These are phyloP conservation scores for Kryphioiulus occultus DNA, from an alignment of 2,888 invertebrate genomes.

Conservation along the genomic window DNA sequence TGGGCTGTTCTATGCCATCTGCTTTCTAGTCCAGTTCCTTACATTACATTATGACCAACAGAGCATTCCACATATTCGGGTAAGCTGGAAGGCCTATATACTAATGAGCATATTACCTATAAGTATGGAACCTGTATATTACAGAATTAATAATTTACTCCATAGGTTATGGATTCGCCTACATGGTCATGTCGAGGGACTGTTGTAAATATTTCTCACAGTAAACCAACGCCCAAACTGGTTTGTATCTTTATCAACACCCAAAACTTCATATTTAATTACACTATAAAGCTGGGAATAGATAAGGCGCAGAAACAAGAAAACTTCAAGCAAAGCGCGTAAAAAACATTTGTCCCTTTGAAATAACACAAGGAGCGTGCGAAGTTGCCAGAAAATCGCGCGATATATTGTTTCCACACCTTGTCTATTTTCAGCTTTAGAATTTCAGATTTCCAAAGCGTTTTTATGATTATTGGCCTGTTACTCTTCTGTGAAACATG, in stretches of 20 bases:
- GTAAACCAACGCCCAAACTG: not conserved
- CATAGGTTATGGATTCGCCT: conserved; percentile 28
- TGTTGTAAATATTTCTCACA: not conserved
- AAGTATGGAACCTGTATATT: not conserved
- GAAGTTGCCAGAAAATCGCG: no score
- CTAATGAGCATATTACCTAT: not conserved
- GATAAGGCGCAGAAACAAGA: no score
- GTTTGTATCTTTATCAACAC: not conserved
- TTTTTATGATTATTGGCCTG: no score
- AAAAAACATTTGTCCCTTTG: no score
- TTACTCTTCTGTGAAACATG: no score
- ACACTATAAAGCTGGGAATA: no score
- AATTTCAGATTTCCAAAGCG: no score
- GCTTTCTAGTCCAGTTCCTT: not conserved
- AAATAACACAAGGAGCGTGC: no score
- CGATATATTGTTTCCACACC: no score
- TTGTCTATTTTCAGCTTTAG: no score
- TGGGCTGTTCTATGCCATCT: not conserved
- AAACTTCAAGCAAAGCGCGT: no score
- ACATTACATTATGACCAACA: not conserved
- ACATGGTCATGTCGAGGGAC: not conserved
- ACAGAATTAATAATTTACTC: not conserved
- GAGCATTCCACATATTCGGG: not conserved
- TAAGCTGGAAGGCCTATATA: not conserved
- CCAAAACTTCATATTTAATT: not conserved